A percentile compares a stretch with the other conserved stretches of the same genome.
Conservation (phyloP, 2,888 invertebrate genomes). For the Amorpha juglandis region DNA sequence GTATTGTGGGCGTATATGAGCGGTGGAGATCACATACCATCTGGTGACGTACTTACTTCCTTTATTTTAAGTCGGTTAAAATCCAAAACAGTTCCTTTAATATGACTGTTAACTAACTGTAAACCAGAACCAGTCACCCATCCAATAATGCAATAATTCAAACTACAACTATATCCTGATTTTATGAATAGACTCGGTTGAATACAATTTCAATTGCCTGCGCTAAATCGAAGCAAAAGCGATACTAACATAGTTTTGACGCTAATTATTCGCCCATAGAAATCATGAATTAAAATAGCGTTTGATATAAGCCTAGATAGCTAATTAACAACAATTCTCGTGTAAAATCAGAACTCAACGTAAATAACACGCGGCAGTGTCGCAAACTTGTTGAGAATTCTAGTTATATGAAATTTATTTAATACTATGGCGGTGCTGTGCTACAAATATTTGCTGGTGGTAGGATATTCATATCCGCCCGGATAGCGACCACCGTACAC, state of each 20-base stretch:
- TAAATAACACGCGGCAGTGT: background rate
- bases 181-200: constrained; percentile 9
- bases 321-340: constrained; percentile 10
- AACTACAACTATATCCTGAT: background rate
- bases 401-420: background rate
- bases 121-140: background rate
- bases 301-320: background rate
- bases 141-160: constrained; percentile 11
- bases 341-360: background rate
- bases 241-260: constrained; percentile 16
- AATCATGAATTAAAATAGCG: constrained; percentile 15
- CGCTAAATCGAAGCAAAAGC: constrained; percentile 14
- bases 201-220: constrained; percentile 8
- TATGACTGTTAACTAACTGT: background rate
- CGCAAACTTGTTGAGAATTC: background rate
- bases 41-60: no score
- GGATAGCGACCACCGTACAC: no score
- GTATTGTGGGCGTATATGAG: no score
- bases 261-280: constrained; percentile 20
- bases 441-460: no score
- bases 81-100: background rate
- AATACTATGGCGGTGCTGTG: no score
- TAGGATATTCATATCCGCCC: no score
- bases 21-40: no score
- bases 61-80: no score